phyloP scores from a whole-genome alignment of 2,888 invertebrate species.

The Amphipyra tragopoginis region DNA sequence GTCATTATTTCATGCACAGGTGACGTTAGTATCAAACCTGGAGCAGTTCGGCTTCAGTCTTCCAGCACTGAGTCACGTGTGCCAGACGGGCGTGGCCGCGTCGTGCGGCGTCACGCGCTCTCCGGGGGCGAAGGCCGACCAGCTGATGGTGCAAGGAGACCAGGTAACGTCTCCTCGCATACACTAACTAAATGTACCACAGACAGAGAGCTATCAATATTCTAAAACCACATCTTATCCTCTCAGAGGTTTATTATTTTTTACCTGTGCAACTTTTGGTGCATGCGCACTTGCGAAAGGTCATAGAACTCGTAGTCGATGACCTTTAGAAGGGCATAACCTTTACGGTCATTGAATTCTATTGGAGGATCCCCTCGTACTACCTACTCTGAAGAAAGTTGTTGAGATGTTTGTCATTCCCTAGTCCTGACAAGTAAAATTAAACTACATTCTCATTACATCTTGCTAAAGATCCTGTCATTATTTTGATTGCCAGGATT shows the following conservation, averaged over 20 bases:
- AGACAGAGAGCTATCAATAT: no score
- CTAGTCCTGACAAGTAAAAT: no score
- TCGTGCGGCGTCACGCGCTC: slow-evolving; percentile 94
- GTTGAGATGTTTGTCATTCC: no score
- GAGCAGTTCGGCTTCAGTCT: slow-evolving; percentile 96
- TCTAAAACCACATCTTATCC: no score
- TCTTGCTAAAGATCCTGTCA: no score
- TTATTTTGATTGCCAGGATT: no score
- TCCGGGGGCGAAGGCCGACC: slow-evolving; percentile 93
- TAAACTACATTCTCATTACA: no score
- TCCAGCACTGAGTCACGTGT: slow-evolving; percentile 93
- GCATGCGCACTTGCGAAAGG: slow-evolving; percentile 6
- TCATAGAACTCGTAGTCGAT: slow-evolving; percentile 12
- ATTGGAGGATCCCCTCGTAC: neutral
- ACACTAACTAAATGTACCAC: neutral
- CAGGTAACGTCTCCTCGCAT: slow-evolving; percentile 90
- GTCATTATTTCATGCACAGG: slow-evolving; percentile 79
- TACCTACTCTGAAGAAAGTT: no score
- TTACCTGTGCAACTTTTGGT: slow-evolving; percentile 1
- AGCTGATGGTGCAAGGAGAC: slow-evolving; percentile 97
- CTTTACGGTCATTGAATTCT: neutral
- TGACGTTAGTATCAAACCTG: slow-evolving; percentile 96
- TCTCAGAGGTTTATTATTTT: neutral
- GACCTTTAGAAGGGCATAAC: slow-evolving; percentile 12
- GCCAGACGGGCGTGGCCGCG: slow-evolving; percentile 96